Conservation (phyloP, 2,797 vertebrate genomes). For the Anguilla pacifica region DNA sequence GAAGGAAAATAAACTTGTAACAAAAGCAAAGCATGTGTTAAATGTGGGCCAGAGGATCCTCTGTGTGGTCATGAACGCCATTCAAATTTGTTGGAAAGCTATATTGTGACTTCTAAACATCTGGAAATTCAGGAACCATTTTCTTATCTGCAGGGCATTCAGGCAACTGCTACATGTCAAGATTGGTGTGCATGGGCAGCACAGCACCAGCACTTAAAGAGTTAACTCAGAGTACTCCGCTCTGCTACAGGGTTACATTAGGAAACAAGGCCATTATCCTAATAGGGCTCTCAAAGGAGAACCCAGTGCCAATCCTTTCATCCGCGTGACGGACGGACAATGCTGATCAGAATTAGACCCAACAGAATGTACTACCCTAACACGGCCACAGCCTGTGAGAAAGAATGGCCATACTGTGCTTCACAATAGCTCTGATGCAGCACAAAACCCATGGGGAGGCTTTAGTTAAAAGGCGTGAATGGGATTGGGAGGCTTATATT, state of each 20-base stretch:
- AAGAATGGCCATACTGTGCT: slow-evolving; percentile 67
- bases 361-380: slow-evolving; percentile 54
- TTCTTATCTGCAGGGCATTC: neutral
- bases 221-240: slow-evolving; percentile 15
- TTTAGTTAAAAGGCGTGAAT: slow-evolving; percentile 68
- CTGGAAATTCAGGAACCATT: neutral
- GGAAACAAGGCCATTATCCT: slow-evolving; percentile 41
- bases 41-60: neutral
- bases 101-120: neutral
- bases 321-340: slow-evolving; percentile 24
- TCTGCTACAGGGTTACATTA: slow-evolving; percentile 21
- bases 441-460: slow-evolving; percentile 29
- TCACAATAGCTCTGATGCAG: slow-evolving; percentile 8
- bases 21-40: neutral
- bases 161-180: neutral
- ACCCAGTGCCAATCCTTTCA: slow-evolving; percentile 33
- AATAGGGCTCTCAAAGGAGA: slow-evolving; percentile 25
- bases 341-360: slow-evolving; percentile 45
- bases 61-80: neutral
- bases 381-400: slow-evolving; percentile 55
- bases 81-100: neutral
- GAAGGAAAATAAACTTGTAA: too few relatives aligned
- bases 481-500: slow-evolving; percentile 14
- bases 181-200: neutral
- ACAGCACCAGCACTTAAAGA: slow-evolving; percentile 3